Base-by-base conservation (phyloP, 2,888 invertebrate species). In the Coecobrya sp. region DNA sequence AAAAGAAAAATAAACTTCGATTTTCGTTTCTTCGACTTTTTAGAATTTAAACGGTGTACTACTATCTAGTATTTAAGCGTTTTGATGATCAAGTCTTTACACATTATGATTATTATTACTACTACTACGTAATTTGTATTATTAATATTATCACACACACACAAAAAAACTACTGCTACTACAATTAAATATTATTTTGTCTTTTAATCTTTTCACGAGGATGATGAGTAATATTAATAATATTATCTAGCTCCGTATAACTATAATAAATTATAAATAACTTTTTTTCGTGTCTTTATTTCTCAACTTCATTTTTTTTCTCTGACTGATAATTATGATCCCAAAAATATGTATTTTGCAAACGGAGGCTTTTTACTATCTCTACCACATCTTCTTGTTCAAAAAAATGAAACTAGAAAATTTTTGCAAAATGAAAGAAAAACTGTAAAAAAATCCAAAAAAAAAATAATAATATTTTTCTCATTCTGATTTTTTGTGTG, bases 121-220 rank as follows among this genome's bases (percentile, higher is more conserved):
- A 65, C 16, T 42, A 36, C 42, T n/a, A 3, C 25, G 52, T 52
- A 79, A 52, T 79, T 76, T 79, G 79, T 79, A 27, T 79, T 79
- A 55, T 52, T 55, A 79, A 5, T 52, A 52, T 79, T 16, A 79
- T 79, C 22, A 76, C 30, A 62, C n/a, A n/a, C n/a, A n/a, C n/a
- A 13, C 19, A 62, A 11, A 55, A 55, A 13, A 30, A 13, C 73
- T 49, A 42, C 70, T 42, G 19, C 70, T 42, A 36, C 42, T n/a
- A 70, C 59, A 59, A 19, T 22, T 70, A 36, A 4, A 36, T 70
- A 36, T 49, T 45, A 30, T 76, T 76, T 76, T 76, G 79, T 79
- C 79, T 79, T 79, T 79, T 79, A 79, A 70, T 79, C 52, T 79
- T 79, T 79, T 79, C 79, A 79, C 79, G 79, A 79, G 27, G 52